A percentile compares a stretch with the other conserved stretches of the same genome.
These are phyloP conservation scores for Xestia c-nigrum DNA, from an alignment of 2,888 invertebrate species.

Conservation along the genomic window DNA sequence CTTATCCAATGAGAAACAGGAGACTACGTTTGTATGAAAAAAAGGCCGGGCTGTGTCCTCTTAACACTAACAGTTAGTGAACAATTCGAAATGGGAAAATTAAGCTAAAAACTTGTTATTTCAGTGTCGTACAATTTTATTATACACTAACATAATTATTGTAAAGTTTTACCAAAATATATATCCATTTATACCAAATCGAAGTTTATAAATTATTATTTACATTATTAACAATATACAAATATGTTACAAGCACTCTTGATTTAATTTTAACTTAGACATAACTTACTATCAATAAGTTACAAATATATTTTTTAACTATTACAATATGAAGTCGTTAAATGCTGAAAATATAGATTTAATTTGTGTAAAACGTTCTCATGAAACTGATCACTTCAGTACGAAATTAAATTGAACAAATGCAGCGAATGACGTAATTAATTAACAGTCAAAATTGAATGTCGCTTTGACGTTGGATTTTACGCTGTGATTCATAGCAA, in stretches of 20 bases:
- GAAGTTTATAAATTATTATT: constrained; percentile 82
- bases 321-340: constrained; percentile 22
- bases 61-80: background rate
- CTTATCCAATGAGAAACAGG: too few relatives aligned
- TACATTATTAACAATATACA: constrained; percentile 77
- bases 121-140: constrained; percentile 80
- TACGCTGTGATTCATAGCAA: background rate
- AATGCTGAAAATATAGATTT: background rate
- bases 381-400: background rate
- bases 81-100: background rate
- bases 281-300: constrained; percentile 36
- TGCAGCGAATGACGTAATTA: background rate
- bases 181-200: constrained; percentile 66
- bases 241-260: constrained; percentile 59
- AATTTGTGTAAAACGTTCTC: background rate
- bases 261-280: constrained; percentile 40
- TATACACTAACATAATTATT: constrained; percentile 76
- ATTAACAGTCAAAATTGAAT: constrained; percentile 8
- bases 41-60: too few relatives aligned
- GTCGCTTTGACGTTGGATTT: background rate
- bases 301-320: constrained; percentile 13
- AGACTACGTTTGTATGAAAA: too few relatives aligned
- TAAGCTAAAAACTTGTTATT: background rate
- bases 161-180: constrained; percentile 84
- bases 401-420: constrained; percentile 3